phyloP scores from a whole-genome alignment of 2,113 vertebrate species.

The Mastomys coucha region DNA sequence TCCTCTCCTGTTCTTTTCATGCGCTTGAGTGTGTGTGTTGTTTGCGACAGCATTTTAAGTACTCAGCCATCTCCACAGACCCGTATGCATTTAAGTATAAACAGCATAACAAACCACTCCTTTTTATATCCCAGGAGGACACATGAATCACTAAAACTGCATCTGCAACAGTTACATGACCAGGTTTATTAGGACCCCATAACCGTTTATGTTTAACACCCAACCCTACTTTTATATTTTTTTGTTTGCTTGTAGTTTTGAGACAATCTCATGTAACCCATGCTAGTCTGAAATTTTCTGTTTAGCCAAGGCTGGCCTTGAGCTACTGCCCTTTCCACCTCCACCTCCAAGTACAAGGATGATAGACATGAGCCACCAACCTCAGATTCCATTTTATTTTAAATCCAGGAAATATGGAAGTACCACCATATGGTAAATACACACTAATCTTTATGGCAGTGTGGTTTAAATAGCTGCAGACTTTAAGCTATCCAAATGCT shows the following conservation, averaged over 20 bases:
- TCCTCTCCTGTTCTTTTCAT: not conserved
- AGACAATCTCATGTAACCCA: not conserved
- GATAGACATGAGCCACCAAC: not conserved
- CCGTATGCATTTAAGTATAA: not conserved
- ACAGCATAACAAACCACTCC: not conserved
- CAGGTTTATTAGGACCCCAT: not conserved
- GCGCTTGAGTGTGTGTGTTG: not conserved
- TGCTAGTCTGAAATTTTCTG: not conserved
- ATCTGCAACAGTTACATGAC: not conserved
- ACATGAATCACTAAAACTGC: not conserved
- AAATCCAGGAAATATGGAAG: conserved; percentile 38
- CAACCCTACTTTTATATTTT: not conserved
- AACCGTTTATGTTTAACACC: not conserved
- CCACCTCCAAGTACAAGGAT: not conserved
- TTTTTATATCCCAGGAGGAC: not conserved
- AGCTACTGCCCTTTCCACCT: not conserved
- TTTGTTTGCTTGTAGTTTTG: not conserved
- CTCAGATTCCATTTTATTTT: not conserved
- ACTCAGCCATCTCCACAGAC: not conserved
- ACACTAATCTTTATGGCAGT: not conserved
- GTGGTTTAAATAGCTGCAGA: conserved; percentile 12
- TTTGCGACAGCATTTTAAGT: not conserved
- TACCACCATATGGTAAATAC: not conserved
- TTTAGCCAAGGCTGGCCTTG: not conserved
- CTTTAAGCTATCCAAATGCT: not conserved